Conservation (phyloP, 37 sponge, comb jelly and placozoan genomes). For the Chondrosia reniformis region DNA sequence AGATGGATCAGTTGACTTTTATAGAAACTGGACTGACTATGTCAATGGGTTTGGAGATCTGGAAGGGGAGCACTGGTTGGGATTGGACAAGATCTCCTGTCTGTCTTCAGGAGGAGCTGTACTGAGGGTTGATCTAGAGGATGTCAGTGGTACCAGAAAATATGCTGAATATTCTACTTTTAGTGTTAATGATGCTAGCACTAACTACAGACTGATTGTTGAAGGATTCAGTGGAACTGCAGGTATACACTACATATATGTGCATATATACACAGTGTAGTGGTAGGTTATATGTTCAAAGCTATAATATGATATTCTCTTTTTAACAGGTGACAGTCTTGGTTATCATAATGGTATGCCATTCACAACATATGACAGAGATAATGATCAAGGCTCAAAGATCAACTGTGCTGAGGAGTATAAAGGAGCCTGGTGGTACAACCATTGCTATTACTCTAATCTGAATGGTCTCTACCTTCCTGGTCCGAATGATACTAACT, state of each 20-base stretch:
- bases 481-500: too few species aligned
- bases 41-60: slow-evolving; percentile 12
- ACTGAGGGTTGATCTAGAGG: slow-evolving; percentile 1
- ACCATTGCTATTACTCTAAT: neutral
- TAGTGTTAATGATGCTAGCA: neutral
- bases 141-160: neutral
- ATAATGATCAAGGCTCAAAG: neutral
- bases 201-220: slow-evolving; percentile 10
- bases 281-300: too few species aligned
- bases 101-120: neutral
- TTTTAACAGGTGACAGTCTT: neutral
- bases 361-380: neutral
- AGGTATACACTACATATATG: too few species aligned
- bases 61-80: neutral
- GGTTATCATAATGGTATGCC: neutral
- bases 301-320: too few species aligned
- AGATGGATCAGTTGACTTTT: slow-evolving; percentile 1
- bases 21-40: neutral
- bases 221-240: slow-evolving; percentile 10
- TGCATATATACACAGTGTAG: too few species aligned
- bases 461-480: neutral
- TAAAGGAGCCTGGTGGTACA: neutral
- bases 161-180: slow-evolving; percentile 11
- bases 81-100: neutral
- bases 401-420: neutral